Conservation (phyloP, 2,113 vertebrate genomes). For the Alethe castanea region DNA sequence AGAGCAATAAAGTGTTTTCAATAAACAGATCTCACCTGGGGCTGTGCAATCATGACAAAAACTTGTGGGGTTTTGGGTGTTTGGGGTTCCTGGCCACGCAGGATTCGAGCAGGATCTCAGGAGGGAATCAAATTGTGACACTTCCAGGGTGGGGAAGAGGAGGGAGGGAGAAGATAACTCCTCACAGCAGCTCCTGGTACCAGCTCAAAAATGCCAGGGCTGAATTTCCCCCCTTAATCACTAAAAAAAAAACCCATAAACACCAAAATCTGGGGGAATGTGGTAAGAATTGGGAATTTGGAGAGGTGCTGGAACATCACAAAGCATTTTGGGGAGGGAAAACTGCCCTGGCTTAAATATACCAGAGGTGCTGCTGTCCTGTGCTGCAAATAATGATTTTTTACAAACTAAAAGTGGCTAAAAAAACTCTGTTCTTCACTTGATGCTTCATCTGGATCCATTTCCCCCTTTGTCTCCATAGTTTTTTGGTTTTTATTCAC, state of each 20-base stretch:
- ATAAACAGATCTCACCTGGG: neutral
- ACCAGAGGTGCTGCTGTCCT: rapidly evolving
- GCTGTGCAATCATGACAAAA: rapidly evolving
- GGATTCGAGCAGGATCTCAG: rapidly evolving
- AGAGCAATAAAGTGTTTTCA: constrained; percentile 23
- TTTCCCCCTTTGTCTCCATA: neutral
- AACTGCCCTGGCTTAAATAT: neutral
- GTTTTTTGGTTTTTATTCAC: neutral
- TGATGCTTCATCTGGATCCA: rapidly evolving
- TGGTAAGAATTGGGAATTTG: neutral
- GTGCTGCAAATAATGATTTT: rapidly evolving
- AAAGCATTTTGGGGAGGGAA: neutral
- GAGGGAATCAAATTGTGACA: neutral
- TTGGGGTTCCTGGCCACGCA: rapidly evolving
- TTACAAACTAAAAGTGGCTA: neutral
- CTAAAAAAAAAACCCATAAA: neutral
- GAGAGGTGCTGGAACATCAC: neutral
- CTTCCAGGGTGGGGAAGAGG: neutral
- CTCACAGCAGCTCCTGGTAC: neutral
- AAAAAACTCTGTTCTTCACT: neutral
- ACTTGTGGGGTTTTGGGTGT: rapidly evolving
- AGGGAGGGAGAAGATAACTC: neutral
- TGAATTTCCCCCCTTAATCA: neutral
- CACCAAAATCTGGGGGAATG: neutral
- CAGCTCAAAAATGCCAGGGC: neutral